Evolutionary conservation across 2,888 invertebrate genomes (phyloP).

Genomic region (Unio pictorum): DNA sequence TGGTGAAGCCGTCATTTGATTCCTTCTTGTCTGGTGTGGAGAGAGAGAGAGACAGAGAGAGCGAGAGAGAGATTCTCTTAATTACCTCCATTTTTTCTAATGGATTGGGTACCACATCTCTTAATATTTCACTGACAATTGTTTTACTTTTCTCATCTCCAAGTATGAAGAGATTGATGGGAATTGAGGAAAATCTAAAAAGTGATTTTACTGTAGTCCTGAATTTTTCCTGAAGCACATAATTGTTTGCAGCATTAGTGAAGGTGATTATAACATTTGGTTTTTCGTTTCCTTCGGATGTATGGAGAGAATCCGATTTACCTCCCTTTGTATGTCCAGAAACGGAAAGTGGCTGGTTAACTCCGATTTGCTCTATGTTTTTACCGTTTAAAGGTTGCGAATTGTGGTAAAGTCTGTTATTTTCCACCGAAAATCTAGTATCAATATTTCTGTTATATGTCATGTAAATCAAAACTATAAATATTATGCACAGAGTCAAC

Average conservation of each 20-base stretch:
- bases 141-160: slow-evolving; percentile 62
- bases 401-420: slow-evolving; percentile 2
- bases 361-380: too few species aligned
- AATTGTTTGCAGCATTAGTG: slow-evolving; percentile 45
- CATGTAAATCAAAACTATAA: slow-evolving; percentile 1
- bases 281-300: background rate
- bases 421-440: slow-evolving; percentile 1
- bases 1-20: too few species aligned
- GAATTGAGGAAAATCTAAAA: slow-evolving; percentile 31
- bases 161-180: slow-evolving; percentile 54
- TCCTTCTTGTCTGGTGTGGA: too few species aligned
- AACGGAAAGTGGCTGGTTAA: too few species aligned
- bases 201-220: slow-evolving; percentile 44
- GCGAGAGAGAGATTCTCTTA: too few species aligned
- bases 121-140: slow-evolving; percentile 50
- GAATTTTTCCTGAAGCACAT: slow-evolving; percentile 43
- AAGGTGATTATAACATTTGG: slow-evolving; percentile 50
- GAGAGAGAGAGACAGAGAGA: too few species aligned
- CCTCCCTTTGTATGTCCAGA: background rate
- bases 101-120: slow-evolving; percentile 13
- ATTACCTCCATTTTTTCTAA: too few species aligned
- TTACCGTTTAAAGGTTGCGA: too few species aligned
- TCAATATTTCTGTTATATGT: background rate
- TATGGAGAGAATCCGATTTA: background rate
- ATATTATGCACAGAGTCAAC: background rate